A percentile compares a stretch with the other conserved stretches of the same genome.
phyloP scores from a whole-genome alignment of 2,797 vertebrate species.

The Manis pentadactyla region DNA sequence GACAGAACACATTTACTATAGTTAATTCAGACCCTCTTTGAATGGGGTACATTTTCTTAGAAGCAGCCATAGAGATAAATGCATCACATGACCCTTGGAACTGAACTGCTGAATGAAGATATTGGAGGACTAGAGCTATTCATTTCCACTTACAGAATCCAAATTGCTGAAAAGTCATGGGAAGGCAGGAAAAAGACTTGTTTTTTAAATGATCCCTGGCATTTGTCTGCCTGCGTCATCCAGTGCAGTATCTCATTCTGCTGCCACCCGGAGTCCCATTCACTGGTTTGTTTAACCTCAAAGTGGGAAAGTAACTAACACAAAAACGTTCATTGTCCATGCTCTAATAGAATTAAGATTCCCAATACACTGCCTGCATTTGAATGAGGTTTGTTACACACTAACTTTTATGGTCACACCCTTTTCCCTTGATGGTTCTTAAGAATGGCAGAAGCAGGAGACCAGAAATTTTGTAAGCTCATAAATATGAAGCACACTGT shows the following conservation, averaged over 20 bases:
- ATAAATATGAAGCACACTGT: slow-evolving; percentile 75
- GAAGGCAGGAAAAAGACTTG: slow-evolving; percentile 68
- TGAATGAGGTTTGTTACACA: slow-evolving; percentile 78
- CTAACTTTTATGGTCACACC: slow-evolving; percentile 72
- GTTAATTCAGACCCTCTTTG: slow-evolving; percentile 73
- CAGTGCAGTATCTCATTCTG: slow-evolving; percentile 76
- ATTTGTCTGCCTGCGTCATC: slow-evolving; percentile 79
- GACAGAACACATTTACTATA: slow-evolving; percentile 54
- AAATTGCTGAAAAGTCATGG: slow-evolving; percentile 70
- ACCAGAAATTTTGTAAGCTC: slow-evolving; percentile 80
- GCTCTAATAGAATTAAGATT: slow-evolving; percentile 84
- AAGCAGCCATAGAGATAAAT: slow-evolving; percentile 76
- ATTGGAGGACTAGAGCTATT: slow-evolving; percentile 61
- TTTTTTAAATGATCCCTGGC: slow-evolving; percentile 72
- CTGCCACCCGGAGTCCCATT: slow-evolving; percentile 81
- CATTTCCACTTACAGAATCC: slow-evolving; percentile 57
- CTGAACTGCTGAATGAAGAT: slow-evolving; percentile 71
- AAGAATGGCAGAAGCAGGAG: slow-evolving; percentile 74
- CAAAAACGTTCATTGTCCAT: slow-evolving; percentile 81
- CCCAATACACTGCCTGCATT: slow-evolving; percentile 79
- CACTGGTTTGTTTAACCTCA: slow-evolving; percentile 83
- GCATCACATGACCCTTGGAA: slow-evolving; percentile 8
- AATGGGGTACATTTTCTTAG: slow-evolving; percentile 72
- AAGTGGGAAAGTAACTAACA: slow-evolving; percentile 84
- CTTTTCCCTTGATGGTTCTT: slow-evolving; percentile 76